Conservation (phyloP, 2,888 invertebrate species). For the Watsonalla cultraria region DNA sequence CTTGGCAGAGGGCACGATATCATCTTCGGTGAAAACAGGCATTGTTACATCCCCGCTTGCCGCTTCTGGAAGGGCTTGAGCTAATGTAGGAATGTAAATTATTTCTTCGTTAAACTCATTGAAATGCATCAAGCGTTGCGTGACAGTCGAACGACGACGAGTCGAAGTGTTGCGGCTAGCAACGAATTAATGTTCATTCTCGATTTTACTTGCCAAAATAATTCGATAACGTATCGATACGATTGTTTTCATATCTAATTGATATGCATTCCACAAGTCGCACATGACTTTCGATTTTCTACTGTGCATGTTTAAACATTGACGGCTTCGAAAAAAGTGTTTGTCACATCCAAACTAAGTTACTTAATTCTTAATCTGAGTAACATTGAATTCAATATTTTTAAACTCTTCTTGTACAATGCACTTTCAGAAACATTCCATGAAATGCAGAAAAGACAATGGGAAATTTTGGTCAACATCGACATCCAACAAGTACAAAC, state of each 20-base stretch:
- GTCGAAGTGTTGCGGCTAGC: neutral
- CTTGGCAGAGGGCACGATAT: no score
- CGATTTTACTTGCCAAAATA: constrained; percentile 10
- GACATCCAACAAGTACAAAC: no score
- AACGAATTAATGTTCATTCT: neutral
- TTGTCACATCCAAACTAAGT: no score
- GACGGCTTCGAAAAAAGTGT: neutral
- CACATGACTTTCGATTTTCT: neutral
- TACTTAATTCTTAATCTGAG: no score
- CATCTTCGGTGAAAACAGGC: no score
- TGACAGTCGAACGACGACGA: no score
- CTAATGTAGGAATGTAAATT: constrained; percentile 5
- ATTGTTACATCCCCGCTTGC: no score
- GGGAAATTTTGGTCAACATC: no score
- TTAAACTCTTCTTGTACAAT: no score
- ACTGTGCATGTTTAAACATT: neutral
- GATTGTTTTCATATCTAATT: constrained; percentile 11
- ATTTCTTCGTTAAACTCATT: constrained; percentile 25
- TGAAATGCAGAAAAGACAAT: no score
- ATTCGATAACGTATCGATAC: constrained; percentile 39
- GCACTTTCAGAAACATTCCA: no score
- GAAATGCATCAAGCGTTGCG: constrained; percentile 26
- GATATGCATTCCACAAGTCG: neutral
- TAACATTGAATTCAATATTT: no score
- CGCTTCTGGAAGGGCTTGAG: neutral